Percentiles rank a stretch among this genome's conserved stretches.
Conservation (phyloP, 2,113 vertebrate species). For the Gymnorhina tibicen region DNA sequence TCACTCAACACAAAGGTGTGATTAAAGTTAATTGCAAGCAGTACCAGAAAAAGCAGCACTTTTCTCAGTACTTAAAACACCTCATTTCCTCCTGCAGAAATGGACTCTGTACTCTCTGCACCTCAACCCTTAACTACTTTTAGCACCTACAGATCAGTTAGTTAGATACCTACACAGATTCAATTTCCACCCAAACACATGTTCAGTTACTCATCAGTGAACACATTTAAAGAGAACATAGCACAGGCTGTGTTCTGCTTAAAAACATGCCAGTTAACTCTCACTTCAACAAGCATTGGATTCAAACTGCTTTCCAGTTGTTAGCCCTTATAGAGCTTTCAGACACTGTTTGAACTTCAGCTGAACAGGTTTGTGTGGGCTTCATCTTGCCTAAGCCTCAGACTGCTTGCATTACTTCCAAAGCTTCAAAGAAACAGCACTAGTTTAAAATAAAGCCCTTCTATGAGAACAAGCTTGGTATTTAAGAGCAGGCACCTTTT, state of each 20-base stretch:
- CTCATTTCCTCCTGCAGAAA: not conserved
- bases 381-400: not conserved
- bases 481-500: not conserved
- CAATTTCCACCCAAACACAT: not conserved
- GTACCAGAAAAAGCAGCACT: not conserved
- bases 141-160: not conserved
- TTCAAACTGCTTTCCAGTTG: not conserved
- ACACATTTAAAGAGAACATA: not conserved
- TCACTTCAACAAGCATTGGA: not conserved
- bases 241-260: not conserved
- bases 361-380: not conserved
- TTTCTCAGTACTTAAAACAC: not conserved
- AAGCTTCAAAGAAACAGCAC: not conserved
- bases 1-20: not conserved
- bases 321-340: not conserved
- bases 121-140: not conserved
- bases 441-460: not conserved
- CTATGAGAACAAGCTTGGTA: fast-evolving
- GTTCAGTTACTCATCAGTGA: not conserved
- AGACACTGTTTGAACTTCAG: not conserved
- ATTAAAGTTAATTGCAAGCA: not conserved
- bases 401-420: not conserved
- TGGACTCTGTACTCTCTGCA: not conserved
- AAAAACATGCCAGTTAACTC: not conserved
- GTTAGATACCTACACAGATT: not conserved